Conservation (phyloP, 2,797 vertebrate species). For the Limnodromus scolopaceus region DNA sequence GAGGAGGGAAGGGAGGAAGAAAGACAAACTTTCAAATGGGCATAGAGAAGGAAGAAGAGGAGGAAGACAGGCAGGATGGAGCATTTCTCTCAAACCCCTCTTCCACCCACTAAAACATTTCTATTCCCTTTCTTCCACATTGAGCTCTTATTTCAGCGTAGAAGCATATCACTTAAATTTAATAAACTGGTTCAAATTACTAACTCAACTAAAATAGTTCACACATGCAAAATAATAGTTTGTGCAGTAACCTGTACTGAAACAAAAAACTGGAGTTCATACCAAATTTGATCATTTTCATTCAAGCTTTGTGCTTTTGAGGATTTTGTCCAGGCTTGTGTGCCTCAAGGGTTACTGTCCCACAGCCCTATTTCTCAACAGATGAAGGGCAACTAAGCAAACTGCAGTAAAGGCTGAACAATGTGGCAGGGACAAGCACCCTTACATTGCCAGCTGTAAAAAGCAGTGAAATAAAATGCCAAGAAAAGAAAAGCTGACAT, state of each 20-base stretch:
- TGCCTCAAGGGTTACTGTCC: background rate
- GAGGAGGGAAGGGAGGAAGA: background rate
- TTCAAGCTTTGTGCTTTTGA: background rate
- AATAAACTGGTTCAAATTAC: background rate
- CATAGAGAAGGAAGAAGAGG: background rate
- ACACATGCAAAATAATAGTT: background rate
- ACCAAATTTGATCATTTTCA: background rate
- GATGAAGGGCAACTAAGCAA: background rate
- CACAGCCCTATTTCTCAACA: background rate
- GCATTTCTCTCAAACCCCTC: background rate
- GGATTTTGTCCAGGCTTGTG: background rate
- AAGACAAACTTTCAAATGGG: background rate
- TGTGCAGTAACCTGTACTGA: background rate
- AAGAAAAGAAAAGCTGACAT: background rate
- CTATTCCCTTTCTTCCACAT: rapidly evolving
- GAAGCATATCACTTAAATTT: background rate
- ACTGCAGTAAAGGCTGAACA: conserved; percentile 7
- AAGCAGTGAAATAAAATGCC: background rate
- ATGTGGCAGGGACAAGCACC: background rate
- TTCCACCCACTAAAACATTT: background rate
- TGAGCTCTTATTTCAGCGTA: background rate
- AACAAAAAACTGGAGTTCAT: background rate
- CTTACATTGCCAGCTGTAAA: conserved; percentile 3
- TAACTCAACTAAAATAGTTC: background rate
- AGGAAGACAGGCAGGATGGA: background rate